A percentile compares a stretch with the other conserved stretches of the same genome.
phyloP scores from a whole-genome alignment of 2,888 invertebrate species.

The Drosophila anomelani region DNA sequence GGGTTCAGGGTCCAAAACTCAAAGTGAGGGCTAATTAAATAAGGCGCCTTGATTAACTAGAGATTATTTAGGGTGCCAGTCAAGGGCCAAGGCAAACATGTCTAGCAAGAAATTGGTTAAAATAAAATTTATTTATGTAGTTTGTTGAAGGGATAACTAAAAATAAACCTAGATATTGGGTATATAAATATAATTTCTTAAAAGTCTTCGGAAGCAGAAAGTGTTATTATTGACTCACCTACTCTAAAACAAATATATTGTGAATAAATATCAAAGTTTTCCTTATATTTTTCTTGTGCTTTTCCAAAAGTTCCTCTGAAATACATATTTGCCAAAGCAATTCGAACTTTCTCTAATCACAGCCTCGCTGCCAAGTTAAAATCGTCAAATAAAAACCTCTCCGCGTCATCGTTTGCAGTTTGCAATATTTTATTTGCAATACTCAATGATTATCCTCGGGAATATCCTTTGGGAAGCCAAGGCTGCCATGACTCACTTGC shows the following conservation, averaged over 20 bases:
- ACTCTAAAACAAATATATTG: not conserved
- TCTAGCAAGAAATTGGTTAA: not conserved
- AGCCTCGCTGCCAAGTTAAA: slow-evolving; percentile 11
- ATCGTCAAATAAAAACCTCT: slow-evolving; percentile 16
- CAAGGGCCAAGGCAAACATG: not conserved
- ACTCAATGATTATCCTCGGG: slow-evolving; percentile 25
- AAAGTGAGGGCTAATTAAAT: slow-evolving; percentile 22
- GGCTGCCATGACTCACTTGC: slow-evolving; percentile 3
- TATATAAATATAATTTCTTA: not conserved
- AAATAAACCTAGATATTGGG: not conserved
- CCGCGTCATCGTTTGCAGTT: slow-evolving; percentile 1
- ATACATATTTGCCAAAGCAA: slow-evolving; percentile 29
- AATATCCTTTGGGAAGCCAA: slow-evolving; percentile 11
- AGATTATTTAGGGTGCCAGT: slow-evolving; percentile 7
- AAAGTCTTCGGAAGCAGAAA: not conserved
- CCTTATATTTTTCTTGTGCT: slow-evolving; percentile 16
- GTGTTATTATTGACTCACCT: slow-evolving; percentile 3
- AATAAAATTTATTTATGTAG: not conserved
- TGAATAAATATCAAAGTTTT: slow-evolving; percentile 24
- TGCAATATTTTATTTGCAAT: slow-evolving; percentile 28
- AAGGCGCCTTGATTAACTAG: slow-evolving; percentile 22
- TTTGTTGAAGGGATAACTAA: not conserved
- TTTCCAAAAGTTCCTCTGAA: slow-evolving; percentile 16
- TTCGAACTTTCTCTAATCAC: slow-evolving; percentile 35
- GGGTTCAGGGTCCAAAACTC: slow-evolving; percentile 2